phyloP scores from a whole-genome alignment of 2,888 invertebrate genomes.

The Miltochrista miniata region DNA sequence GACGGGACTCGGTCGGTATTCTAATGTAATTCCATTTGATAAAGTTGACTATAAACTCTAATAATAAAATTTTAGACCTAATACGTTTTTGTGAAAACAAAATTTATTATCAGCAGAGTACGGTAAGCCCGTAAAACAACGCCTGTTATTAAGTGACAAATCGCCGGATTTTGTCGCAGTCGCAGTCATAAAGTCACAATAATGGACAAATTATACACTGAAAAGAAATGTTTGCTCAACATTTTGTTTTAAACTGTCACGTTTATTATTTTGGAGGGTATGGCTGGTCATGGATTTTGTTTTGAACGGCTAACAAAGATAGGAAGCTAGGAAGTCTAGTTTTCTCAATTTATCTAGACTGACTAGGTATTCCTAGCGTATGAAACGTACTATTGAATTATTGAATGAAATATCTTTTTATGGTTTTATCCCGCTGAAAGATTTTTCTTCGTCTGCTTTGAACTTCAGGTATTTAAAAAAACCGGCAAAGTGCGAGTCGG shows the following conservation, averaged over 20 bases:
- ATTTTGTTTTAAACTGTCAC: constrained; percentile 37
- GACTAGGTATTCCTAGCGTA: too few relatives aligned
- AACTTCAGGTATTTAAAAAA: too few relatives aligned
- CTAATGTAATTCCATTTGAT: constrained; percentile 56
- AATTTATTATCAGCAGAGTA: constrained; percentile 59
- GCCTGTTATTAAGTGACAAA: constrained; percentile 73
- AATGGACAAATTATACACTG: constrained; percentile 68
- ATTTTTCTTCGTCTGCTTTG: too few relatives aligned
- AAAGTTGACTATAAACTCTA: constrained; percentile 64
- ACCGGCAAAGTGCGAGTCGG: too few relatives aligned
- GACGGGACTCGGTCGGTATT: constrained; percentile 52
- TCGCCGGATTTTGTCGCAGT: constrained; percentile 60
- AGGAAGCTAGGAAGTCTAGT: too few relatives aligned
- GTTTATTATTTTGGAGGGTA: constrained; percentile 11
- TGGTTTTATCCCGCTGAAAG: too few relatives aligned
- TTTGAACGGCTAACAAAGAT: not conserved
- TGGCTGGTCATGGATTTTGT: not conserved
- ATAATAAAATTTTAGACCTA: constrained; percentile 66
- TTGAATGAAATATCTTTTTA: too few relatives aligned
- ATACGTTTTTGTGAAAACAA: constrained; percentile 65
- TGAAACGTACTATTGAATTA: too few relatives aligned
- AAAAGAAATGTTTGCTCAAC: constrained; percentile 54
- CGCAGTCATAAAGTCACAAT: constrained; percentile 64
- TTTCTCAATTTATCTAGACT: too few relatives aligned
- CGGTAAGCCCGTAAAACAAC: constrained; percentile 64